Percentiles rank a stretch among this genome's conserved stretches.
Evolutionary conservation across 2,888 invertebrate genomes (phyloP).

Genomic region (Elgonia sp.): DNA sequence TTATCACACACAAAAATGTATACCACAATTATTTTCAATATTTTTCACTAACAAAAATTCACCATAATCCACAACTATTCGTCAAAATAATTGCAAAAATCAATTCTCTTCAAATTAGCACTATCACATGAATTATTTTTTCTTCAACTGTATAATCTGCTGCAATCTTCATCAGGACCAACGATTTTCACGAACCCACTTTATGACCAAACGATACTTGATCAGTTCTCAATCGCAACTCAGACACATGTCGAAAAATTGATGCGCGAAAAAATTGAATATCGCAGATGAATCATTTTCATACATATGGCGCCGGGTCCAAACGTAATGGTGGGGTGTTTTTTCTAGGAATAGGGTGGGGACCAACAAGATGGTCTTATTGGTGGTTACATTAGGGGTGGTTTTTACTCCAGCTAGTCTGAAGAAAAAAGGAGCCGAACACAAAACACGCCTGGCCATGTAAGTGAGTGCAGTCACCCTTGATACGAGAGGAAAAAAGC

Average conservation of each 20-base stretch:
- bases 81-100: too few species aligned
- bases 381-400: conserved; percentile 85
- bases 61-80: too few species aligned
- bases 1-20: too few species aligned
- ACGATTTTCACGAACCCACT: too few species aligned
- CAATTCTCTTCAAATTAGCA: too few species aligned
- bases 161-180: too few species aligned
- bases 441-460: conserved; percentile 79
- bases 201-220: background rate
- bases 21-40: too few species aligned
- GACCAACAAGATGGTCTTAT: conserved; percentile 81
- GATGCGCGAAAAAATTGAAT: conserved; percentile 73
- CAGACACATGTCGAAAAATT: conserved; percentile 59
- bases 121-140: too few species aligned
- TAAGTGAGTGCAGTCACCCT: conserved; percentile 75
- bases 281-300: conserved; percentile 65
- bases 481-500: conserved; percentile 71
- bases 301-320: conserved; percentile 68
- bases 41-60: too few species aligned
- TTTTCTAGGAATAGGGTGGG: conserved; percentile 73
- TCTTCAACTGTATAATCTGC: too few species aligned
- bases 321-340: conserved; percentile 69
- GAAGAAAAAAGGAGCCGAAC: conserved; percentile 82
- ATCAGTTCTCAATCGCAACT: conserved; percentile 54
- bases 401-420: conserved; percentile 84